Base-by-base conservation (phyloP, 2,888 invertebrate genomes). In the Eucera pruinosa region DNA sequence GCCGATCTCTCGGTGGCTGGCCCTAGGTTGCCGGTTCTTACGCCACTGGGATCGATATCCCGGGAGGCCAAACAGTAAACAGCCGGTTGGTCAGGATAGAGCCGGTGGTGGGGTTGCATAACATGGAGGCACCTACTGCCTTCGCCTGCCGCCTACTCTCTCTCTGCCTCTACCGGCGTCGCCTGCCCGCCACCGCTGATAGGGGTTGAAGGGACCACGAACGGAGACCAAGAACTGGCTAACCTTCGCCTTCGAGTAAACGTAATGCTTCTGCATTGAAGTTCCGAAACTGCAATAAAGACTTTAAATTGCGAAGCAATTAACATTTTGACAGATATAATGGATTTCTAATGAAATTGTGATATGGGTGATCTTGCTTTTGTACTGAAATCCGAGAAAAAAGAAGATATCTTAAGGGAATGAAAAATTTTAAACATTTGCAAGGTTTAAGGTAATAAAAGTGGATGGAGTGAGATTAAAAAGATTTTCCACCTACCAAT, bases 1-100 rank as follows among this genome's bases (percentile, higher is more conserved):
- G 82, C 80, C 84, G 80, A 77, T 84, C 73, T 81, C 77, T 67
- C 66, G 70, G 76, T 72, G 64, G 78, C 78, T 70, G 64, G 75
- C 80, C 70, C 83, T 81, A 81, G 83, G 83, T 83, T 86, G 85
- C 85, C 80, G 86, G 89, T 90, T 91, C 90, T 91, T 92, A 91
- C 91, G 91, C 90, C 89, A 90, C 89, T 89, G 89, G 91, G 91
- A 92, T 92, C 92, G 91, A 92, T 92, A 92, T 91, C 90, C 90
- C 90, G 90, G 91, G 92, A 91, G 92, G 91, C 90, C 91, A 90
- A 92, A 92, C 90, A 91, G 92, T 92, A 92, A 92, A 92, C 92
- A 92, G 92, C 91, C 92, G 92, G 92, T 92, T 92, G 92, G 92
- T 90, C 92, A 92, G 92, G 89, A 91, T 84, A 87, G 86, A 84